A percentile compares a stretch with the other conserved stretches of the same genome.
Evolutionary conservation across 2,113 vertebrate species (phyloP).

Genomic region (Albula goreensis): DNA sequence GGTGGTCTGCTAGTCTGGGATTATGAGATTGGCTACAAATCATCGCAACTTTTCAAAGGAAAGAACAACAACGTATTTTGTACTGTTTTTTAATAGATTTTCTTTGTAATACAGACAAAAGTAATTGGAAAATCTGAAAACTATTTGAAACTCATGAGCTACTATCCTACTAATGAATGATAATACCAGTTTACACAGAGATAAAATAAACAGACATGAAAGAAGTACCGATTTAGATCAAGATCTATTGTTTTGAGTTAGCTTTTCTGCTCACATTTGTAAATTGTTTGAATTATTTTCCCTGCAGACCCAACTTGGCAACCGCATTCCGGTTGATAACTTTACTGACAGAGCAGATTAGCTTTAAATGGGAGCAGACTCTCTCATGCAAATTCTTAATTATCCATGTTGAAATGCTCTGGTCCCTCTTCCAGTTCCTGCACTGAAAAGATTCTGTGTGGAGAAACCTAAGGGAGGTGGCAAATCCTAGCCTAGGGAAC

Average conservation of each 20-base stretch:
- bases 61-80: neutral
- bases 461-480: neutral
- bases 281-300: neutral
- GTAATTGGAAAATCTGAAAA: neutral
- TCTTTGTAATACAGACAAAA: neutral
- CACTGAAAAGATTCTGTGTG: neutral
- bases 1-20: neutral
- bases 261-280: neutral
- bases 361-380: neutral
- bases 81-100: neutral
- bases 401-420: neutral
- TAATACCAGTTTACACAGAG: neutral
- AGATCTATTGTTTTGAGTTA: neutral
- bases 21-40: neutral
- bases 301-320: neutral
- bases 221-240: neutral
- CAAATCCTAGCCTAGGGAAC: neutral
- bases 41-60: neutral
- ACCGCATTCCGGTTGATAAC: neutral
- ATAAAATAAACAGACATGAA: neutral
- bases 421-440: neutral
- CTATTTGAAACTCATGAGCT: neutral
- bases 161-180: neutral
- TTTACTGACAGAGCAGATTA: conserved; percentile 6
- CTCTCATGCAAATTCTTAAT: neutral